Conservation (phyloP, 1,140 invertebrate genomes). For the Diploscapter pachys region DNA sequence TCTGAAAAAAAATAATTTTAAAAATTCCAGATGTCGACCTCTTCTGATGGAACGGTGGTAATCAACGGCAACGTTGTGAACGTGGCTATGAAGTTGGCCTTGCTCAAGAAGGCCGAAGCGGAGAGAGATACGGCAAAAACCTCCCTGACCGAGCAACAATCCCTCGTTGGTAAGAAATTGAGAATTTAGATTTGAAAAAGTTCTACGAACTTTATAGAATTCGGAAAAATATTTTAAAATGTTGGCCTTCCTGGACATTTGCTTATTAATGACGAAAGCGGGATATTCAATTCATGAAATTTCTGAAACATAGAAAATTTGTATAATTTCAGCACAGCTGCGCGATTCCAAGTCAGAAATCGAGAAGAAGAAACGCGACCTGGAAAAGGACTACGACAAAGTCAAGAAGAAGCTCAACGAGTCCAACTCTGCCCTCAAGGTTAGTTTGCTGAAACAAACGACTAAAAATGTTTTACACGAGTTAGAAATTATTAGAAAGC, state of each 20-base stretch:
- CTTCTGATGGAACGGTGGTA: slow-evolving; percentile 66
- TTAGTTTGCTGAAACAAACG: neutral
- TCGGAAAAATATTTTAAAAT: too few species aligned
- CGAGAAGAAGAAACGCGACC: slow-evolving; percentile 54
- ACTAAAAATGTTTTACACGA: too few species aligned
- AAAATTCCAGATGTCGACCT: neutral
- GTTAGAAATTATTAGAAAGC: too few species aligned
- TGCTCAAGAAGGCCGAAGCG: slow-evolving; percentile 74
- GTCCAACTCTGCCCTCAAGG: slow-evolving; percentile 55
- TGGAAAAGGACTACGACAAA: slow-evolving; percentile 54
- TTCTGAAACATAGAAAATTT: too few species aligned
- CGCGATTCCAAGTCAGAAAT: slow-evolving; percentile 47
- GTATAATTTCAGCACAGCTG: slow-evolving; percentile 20
- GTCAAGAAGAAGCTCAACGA: slow-evolving; percentile 54
- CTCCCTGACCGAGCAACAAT: slow-evolving; percentile 60
- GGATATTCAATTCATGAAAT: too few species aligned
- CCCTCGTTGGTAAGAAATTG: slow-evolving; percentile 47
- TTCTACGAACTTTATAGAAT: too few species aligned
- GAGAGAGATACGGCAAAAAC: slow-evolving; percentile 70
- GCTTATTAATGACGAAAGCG: too few species aligned
- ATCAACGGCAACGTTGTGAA: slow-evolving; percentile 75
- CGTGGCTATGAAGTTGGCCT: slow-evolving; percentile 72
- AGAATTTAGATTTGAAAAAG: too few species aligned
- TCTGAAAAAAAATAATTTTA: too few species aligned
- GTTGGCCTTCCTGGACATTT: too few species aligned